Conservation (phyloP, 2,888 invertebrate genomes). For the Lochmaea crataegi region DNA sequence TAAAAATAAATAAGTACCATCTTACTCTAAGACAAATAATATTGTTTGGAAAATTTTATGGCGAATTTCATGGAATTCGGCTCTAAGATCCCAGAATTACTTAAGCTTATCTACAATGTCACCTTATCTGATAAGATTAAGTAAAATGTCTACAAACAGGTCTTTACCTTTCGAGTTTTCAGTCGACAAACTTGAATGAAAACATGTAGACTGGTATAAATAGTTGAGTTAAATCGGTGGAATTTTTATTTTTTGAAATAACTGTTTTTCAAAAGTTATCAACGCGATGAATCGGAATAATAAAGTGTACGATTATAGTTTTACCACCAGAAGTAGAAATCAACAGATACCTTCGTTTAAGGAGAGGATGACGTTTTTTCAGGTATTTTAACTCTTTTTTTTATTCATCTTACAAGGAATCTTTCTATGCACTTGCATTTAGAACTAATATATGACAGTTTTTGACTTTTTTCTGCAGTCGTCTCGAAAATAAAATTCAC, state of each 20-base stretch:
- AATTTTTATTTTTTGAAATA: background rate
- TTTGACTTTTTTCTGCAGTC: too few species aligned
- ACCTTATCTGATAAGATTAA: slow-evolving; percentile 42
- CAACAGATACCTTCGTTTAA: slow-evolving; percentile 33
- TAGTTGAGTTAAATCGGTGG: slow-evolving; percentile 4
- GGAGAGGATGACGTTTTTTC: slow-evolving; percentile 42
- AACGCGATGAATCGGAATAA: background rate
- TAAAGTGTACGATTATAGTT: background rate
- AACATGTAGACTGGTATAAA: slow-evolving; percentile 24
- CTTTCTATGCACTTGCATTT: too few species aligned
- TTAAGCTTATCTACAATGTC: slow-evolving; percentile 9
- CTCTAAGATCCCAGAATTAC: slow-evolving; percentile 18
- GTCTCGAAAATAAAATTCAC: too few species aligned
- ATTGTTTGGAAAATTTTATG: background rate
- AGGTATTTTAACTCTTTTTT: slow-evolving; percentile 23
- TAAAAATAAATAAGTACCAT: background rate
- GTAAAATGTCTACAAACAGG: slow-evolving; percentile 37
- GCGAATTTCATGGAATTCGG: slow-evolving; percentile 18
- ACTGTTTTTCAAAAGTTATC: background rate
- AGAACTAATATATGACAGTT: too few species aligned
- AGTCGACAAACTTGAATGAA: slow-evolving; percentile 31
- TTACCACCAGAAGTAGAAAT: slow-evolving; percentile 7
- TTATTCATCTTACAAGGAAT: too few species aligned
- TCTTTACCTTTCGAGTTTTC: slow-evolving; percentile 10
- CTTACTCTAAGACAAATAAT: background rate